These are phyloP conservation scores for Channa maculata DNA, from an alignment of 2,113 vertebrate species.

Conservation along the genomic window DNA sequence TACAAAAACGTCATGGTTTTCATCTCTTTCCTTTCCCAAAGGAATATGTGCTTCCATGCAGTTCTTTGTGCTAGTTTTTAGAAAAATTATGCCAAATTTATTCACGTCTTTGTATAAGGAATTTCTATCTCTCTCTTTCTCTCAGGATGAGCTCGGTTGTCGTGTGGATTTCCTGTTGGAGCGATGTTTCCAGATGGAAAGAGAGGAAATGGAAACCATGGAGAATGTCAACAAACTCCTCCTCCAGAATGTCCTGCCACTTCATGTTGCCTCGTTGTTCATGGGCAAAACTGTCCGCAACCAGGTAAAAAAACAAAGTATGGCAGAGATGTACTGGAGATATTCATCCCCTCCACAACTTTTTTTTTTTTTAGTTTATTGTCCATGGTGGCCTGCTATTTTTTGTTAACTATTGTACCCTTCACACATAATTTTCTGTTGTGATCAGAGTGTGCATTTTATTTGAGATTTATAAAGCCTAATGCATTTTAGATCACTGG, in stretches of 20 bases:
- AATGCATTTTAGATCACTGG: too few species aligned
- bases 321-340: not conserved
- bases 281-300: slow-evolving; percentile 88
- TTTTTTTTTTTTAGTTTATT: too few species aligned
- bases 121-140: not conserved
- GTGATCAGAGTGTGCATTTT: too few species aligned
- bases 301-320: slow-evolving; percentile 78
- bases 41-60: too few species aligned
- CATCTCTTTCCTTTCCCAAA: not conserved
- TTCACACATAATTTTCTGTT: too few species aligned
- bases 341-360: not conserved
- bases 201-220: slow-evolving; percentile 90
- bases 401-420: too few species aligned
- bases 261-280: slow-evolving; percentile 88
- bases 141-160: slow-evolving; percentile 89
- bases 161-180: slow-evolving; percentile 91
- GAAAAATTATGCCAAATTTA: not conserved
- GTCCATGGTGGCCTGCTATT: too few species aligned
- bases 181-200: slow-evolving; percentile 86
- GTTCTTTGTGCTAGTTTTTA: too few species aligned
- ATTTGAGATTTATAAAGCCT: too few species aligned
- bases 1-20: too few species aligned
- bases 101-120: not conserved
- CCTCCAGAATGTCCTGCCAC: slow-evolving; percentile 89
- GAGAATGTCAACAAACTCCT: slow-evolving; percentile 91